These are phyloP conservation scores for Cynaeus angustus DNA, from an alignment of 2,888 invertebrate species.

Conservation along the genomic window DNA sequence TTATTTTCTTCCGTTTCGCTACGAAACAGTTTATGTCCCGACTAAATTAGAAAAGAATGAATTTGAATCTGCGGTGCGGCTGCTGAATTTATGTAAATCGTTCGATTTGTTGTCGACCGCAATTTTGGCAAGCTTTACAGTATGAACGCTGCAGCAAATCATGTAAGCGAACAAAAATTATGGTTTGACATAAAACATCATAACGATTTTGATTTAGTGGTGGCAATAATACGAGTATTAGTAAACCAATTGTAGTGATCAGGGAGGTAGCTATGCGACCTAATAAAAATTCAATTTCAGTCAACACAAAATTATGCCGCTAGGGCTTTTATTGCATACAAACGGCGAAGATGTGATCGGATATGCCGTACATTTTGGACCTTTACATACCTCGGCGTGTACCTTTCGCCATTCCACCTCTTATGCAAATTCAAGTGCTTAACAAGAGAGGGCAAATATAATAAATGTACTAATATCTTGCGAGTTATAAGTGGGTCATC, in stretches of 20 bases:
- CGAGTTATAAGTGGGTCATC: too few relatives aligned
- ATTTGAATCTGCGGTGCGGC: constrained; percentile 20
- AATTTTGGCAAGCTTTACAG: constrained; percentile 38
- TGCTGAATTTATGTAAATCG: constrained; percentile 36
- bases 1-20: constrained; percentile 9
- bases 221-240: constrained; percentile 39
- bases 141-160: constrained; percentile 33
- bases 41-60: constrained; percentile 30
- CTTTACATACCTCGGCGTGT: constrained; percentile 34
- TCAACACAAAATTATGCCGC: constrained; percentile 48
- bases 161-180: constrained; percentile 44
- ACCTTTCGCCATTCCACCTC: constrained; percentile 17
- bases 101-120: constrained; percentile 39
- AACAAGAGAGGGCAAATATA: not conserved
- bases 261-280: constrained; percentile 44
- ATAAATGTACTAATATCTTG: too few relatives aligned
- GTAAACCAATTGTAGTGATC: constrained; percentile 43
- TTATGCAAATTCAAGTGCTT: constrained; percentile 30
- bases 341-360: constrained; percentile 27
- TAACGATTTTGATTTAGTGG: constrained; percentile 42
- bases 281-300: constrained; percentile 50
- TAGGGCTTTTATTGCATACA: constrained; percentile 41
- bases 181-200: constrained; percentile 39
- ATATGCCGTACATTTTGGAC: constrained; percentile 32
- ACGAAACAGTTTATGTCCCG: constrained; percentile 6